Conservation (phyloP, 2,797 vertebrate species). For the Lithobates pipiens region DNA sequence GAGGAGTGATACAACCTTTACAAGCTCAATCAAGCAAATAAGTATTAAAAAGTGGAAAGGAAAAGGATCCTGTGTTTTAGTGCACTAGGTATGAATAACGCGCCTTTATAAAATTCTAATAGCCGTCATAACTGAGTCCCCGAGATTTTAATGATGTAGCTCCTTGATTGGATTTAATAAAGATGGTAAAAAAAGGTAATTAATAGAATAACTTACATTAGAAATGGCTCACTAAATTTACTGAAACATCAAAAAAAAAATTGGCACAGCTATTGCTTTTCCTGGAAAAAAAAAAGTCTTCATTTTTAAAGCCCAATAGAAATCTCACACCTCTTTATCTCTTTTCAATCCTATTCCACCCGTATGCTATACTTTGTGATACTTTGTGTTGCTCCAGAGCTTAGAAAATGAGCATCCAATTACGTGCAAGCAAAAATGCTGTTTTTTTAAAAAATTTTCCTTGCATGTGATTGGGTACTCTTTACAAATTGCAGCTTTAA, state of each 20-base stretch:
- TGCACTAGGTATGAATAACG: constrained; percentile 75
- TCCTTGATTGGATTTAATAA: constrained; percentile 68
- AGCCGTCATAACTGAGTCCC: constrained; percentile 73
- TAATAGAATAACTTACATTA: constrained; percentile 63
- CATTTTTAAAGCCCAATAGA: too few relatives aligned
- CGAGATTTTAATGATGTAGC: constrained; percentile 67
- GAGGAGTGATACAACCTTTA: constrained; percentile 62
- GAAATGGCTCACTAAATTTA: constrained; percentile 65
- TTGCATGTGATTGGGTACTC: too few relatives aligned
- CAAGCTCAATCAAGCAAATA: constrained; percentile 71
- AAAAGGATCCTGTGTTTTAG: constrained; percentile 73
- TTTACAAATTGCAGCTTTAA: too few relatives aligned
- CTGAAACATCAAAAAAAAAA: constrained; percentile 50
- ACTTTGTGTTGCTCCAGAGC: too few relatives aligned
- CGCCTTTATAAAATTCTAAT: constrained; percentile 78
- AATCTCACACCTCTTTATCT: too few relatives aligned
- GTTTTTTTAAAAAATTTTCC: too few relatives aligned
- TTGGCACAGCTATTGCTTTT: constrained; percentile 6
- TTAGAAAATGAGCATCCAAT: too few relatives aligned
- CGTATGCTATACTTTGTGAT: too few relatives aligned
- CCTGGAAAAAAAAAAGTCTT: neutral
- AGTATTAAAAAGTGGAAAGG: neutral
- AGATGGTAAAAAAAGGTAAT: constrained; percentile 70
- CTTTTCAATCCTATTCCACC: too few relatives aligned
- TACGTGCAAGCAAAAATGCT: too few relatives aligned